phyloP scores from a whole-genome alignment of 35 echinoderm and acorn worm species.

The Diadema setosum region DNA sequence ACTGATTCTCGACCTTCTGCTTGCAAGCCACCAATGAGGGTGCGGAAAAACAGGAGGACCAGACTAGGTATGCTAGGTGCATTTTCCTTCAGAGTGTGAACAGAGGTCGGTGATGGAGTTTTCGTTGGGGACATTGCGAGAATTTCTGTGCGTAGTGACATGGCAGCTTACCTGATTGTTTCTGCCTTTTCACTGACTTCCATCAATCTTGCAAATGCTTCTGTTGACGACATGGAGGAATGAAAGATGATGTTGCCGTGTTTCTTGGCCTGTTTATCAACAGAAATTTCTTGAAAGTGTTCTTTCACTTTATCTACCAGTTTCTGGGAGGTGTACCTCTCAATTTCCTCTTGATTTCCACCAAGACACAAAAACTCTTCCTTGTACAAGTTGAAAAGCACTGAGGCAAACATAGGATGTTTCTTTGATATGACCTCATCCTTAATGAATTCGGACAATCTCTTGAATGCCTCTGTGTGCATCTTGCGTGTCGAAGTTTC shows the following conservation, averaged over 20 bases:
- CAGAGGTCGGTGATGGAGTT: conserved; percentile 64
- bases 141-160: conserved; percentile 40
- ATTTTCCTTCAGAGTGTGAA: conserved; percentile 61
- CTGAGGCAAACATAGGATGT: background rate
- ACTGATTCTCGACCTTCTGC: background rate
- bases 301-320: conserved; percentile 38
- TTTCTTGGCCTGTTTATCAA: conserved; percentile 51
- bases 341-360: conserved; percentile 42
- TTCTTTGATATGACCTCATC: conserved; percentile 12
- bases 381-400: conserved; percentile 21
- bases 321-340: conserved; percentile 34
- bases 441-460: background rate
- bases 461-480: background rate
- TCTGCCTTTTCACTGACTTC: conserved; percentile 27
- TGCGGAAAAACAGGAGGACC: conserved; percentile 27
- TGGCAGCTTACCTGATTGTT: conserved; percentile 45
- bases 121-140: conserved; percentile 32
- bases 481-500: background rate
- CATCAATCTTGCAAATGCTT: conserved; percentile 20
- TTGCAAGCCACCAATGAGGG: conserved; percentile 44
- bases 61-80: conserved; percentile 23
- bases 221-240: conserved; percentile 19
- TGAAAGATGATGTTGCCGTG: conserved; percentile 49
- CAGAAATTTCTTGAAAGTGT: conserved; percentile 28
- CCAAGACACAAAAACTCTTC: conserved; percentile 35